Base-by-base conservation (phyloP, 2,113 vertebrate species). In the Tetraodon nigroviridis region DNA sequence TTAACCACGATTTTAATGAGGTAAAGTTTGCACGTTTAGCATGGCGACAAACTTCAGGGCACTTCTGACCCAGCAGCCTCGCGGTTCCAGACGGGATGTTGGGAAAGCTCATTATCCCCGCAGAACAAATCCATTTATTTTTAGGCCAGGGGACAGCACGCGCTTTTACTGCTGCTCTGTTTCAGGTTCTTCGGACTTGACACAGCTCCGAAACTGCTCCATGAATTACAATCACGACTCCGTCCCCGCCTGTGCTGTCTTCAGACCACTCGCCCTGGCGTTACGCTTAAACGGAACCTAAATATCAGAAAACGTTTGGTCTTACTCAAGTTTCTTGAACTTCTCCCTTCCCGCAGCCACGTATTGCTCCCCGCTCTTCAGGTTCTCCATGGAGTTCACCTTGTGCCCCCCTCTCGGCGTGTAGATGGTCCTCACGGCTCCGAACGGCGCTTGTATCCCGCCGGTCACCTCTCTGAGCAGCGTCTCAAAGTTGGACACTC, bases 301-400 rank as follows among this genome's bases (percentile, higher is more conserved):
- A 17, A 46, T 17, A n/a, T 16, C 15, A n/a, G 6, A 7, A 46
- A 16, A 46, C 7, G n/a, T 13, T 20, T 12, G 17, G 32, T 55
- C 96, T 96, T 89, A 98, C 96, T 98, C 94, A 51, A 99, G 83
- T 67, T 92, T 94, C 80, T 95, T 97, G 89, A 99, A 99, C 67
- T 84, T 92, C 78, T 98, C 97, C 71, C 71, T 89, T 57, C 96
- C 97, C 5, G 93, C 95, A 4, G 95, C 96, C 58, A 99, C 97
- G 53, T 99, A 99, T 71, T 93, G 92, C 85, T 94, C 92, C n/a
- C 96, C 96, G 40, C 88, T 94, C 75, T 88, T 91, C 47, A 99
- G 89, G 55, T 92, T 90, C 19, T 97, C 92, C 71, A 99, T 67
- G 24, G 90, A 80, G 24, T 88, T 89, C 72, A 99, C 90, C 22